phyloP scores from a whole-genome alignment of 2,888 invertebrate genomes.

The Acrobasis consociella region DNA sequence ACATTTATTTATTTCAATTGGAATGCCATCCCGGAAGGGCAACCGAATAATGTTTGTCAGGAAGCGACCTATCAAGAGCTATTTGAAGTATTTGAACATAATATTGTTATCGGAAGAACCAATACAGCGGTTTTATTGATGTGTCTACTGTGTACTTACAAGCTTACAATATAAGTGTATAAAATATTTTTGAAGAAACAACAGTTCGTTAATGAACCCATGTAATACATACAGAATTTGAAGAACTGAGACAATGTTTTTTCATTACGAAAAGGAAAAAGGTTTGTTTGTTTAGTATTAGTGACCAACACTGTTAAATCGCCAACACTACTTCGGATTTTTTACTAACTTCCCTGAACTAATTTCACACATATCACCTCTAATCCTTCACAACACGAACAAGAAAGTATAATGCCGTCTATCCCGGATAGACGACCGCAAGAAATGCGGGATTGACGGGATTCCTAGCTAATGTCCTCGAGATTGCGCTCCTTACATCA shows the following conservation, averaged over 20 bases:
- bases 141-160: neutral
- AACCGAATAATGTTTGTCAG: conserved; percentile 16
- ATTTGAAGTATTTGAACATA: conserved; percentile 20
- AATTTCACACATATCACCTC: conserved; percentile 16
- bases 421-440: neutral
- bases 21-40: conserved; percentile 18
- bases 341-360: neutral
- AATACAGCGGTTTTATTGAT: conserved; percentile 22
- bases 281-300: too few relatives aligned
- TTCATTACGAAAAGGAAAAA: too few relatives aligned
- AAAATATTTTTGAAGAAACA: too few relatives aligned
- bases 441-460: conserved; percentile 19
- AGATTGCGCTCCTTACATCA: conserved; percentile 1
- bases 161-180: too few relatives aligned
- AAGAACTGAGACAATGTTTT: too few relatives aligned
- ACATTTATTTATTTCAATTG: neutral
- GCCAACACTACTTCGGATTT: too few relatives aligned
- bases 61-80: conserved; percentile 20
- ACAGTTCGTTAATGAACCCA: too few relatives aligned
- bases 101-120: conserved; percentile 23
- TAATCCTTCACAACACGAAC: neutral
- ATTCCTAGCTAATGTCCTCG: conserved; percentile 19
- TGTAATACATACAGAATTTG: too few relatives aligned
- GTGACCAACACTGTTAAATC: too few relatives aligned
- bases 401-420: conserved; percentile 3